Conservation (phyloP, 2,113 vertebrate genomes). For the Lepus timidus region DNA sequence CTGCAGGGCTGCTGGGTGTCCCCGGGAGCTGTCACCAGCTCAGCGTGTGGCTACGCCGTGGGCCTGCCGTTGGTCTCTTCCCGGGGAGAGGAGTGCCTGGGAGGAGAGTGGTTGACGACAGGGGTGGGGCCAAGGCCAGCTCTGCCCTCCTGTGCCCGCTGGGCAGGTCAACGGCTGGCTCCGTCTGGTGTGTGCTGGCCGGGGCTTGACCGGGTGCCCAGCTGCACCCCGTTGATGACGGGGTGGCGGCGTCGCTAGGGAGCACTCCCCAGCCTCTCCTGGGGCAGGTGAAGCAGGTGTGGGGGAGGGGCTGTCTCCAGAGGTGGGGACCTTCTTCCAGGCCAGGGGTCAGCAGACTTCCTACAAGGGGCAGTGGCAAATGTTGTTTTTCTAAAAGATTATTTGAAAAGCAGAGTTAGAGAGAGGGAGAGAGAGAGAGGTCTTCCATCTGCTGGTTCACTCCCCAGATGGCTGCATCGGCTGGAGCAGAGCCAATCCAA, state of each 20-base stretch:
- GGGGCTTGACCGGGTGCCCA: not conserved
- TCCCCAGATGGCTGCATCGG: too few relatives aligned
- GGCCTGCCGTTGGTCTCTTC: not conserved
- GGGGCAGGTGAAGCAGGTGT: not conserved
- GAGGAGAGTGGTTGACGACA: not conserved
- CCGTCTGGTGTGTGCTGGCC: not conserved
- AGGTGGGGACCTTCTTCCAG: too few relatives aligned
- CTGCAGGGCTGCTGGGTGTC: not conserved
- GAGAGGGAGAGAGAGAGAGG: too few relatives aligned
- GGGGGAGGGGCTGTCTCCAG: too few relatives aligned
- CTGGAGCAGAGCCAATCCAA: too few relatives aligned
- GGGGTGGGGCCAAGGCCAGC: not conserved
- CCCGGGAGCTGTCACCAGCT: not conserved
- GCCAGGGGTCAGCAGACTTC: not conserved
- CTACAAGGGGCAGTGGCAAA: not conserved
- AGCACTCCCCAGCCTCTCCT: not conserved
- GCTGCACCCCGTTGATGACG: not conserved
- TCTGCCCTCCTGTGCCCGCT: not conserved
- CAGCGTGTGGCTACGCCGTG: not conserved
- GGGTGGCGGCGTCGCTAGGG: not conserved
- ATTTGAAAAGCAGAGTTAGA: too few relatives aligned
- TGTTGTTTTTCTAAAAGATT: too few relatives aligned
- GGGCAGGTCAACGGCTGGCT: not conserved
- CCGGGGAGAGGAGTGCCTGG: not conserved
- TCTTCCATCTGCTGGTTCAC: too few relatives aligned